A percentile compares a stretch with the other conserved stretches of the same genome.
Conservation (phyloP, 2,113 vertebrate species). For the Stictonetta naevosa region DNA sequence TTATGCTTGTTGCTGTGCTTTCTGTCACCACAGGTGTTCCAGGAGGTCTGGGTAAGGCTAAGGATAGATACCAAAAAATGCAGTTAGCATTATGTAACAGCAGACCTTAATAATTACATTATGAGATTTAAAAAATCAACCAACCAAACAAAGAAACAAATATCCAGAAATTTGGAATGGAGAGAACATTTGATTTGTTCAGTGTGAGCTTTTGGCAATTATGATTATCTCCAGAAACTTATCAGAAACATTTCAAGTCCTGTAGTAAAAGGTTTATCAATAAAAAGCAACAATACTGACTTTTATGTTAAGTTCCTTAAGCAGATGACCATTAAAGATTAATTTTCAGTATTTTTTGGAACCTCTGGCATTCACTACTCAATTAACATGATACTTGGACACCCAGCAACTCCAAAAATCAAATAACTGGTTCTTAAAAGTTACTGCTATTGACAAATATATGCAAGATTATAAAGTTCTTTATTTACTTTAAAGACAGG, state of each 20-base stretch:
- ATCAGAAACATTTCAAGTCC: background rate
- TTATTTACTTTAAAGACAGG: background rate
- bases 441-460: background rate
- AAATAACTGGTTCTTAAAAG: background rate
- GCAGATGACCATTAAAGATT: background rate
- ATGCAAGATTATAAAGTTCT: background rate
- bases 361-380: background rate
- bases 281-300: background rate
- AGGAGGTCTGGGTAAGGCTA: constrained; percentile 95
- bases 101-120: background rate
- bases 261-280: background rate
- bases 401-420: background rate
- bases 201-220: background rate
- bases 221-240: background rate
- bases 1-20: constrained; percentile 98
- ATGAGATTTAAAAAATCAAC: background rate
- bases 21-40: constrained; percentile 94
- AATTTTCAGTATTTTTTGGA: background rate
- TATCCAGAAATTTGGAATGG: background rate
- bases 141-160: background rate
- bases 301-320: background rate
- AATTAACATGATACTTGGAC: background rate
- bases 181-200: background rate
- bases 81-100: background rate
- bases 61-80: constrained; percentile 26